phyloP scores from a whole-genome alignment of 2,113 vertebrate genomes.

The Loxodonta africana region DNA sequence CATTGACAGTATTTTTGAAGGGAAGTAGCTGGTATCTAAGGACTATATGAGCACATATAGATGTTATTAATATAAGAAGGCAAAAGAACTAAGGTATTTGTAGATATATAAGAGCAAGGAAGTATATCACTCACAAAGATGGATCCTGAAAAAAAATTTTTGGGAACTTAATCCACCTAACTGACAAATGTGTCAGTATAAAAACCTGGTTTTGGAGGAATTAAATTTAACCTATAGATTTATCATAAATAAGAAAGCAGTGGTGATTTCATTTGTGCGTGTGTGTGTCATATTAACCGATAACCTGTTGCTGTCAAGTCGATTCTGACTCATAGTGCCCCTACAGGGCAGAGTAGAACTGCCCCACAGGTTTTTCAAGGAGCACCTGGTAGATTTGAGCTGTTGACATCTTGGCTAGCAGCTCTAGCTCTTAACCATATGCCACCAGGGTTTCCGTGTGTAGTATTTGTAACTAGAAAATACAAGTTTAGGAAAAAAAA shows the following conservation, averaged over 20 bases:
- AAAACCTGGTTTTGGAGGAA: constrained; percentile 38
- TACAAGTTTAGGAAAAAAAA: not conserved
- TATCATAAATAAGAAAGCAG: not conserved
- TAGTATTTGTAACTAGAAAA: constrained; percentile 47
- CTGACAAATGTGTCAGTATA: constrained; percentile 13
- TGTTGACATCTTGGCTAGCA: not conserved
- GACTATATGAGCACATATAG: not conserved
- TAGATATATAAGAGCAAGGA: not conserved
- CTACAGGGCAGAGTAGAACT: too few relatives aligned
- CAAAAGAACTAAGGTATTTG: not conserved
- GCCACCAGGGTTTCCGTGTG: not conserved
- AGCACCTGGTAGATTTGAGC: not conserved
- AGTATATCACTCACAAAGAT: not conserved
- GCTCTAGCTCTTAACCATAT: not conserved
- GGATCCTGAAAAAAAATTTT: not conserved
- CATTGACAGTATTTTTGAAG: not conserved
- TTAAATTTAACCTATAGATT: not conserved
- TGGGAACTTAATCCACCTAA: constrained; percentile 20
- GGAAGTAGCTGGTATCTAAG: not conserved
- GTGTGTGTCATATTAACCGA: not conserved
- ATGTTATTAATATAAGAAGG: not conserved
- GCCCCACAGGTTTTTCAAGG: not conserved
- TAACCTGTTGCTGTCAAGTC: not conserved
- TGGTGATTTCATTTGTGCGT: not conserved
- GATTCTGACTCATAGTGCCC: not conserved